Base-by-base conservation (phyloP, 2,888 invertebrate genomes). In the Metalampra italica region DNA sequence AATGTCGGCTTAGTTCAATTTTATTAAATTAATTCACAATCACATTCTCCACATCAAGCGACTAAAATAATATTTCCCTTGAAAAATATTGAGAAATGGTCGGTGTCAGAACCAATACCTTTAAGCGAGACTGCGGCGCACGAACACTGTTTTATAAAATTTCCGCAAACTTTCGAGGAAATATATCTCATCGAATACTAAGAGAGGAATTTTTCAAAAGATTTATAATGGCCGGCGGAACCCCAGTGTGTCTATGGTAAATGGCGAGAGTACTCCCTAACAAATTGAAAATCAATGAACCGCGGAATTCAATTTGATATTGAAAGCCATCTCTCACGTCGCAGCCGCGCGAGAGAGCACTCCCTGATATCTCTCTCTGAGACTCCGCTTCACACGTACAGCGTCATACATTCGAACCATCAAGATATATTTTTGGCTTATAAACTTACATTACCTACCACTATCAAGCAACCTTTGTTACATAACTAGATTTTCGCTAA, bases 261-360 rank as follows among this genome's bases (percentile, higher is more conserved):
- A 83, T 82, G 82, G 81, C 70, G 80, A 73, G 78, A 83, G 77
- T 78, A 76, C 73, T 79, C 77, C 77, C 78, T 78, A 75, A 85
- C 87, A 88, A 87, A 91, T 91, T 90, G 90, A 91, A 90, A 89
- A 86, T 90, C 91, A 91, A 91, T 91, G 91, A 90, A 91, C 91
- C 91, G 89, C 90, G 90, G 91, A 91, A 91, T 91, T 91, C 91
- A 91, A 91, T 91, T 91, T 91, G 90, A 91, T 90, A 91, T 91
- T 90, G 90, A 91, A 90, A 90, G 86, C 84, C 84, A 85, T 88
- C 83, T 82, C 84, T 87, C 85, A 83, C 82, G 77, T 73, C 71
- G 71, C 68, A 75, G 69, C 63, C 68, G 64, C 57, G 60, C 14
- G 12, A 66, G 69, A 69, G 76, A 75, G 72, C 77, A 75, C 76